phyloP scores from a whole-genome alignment of 2,797 vertebrate genomes.

The Xiphorhynchus erythropygius region DNA sequence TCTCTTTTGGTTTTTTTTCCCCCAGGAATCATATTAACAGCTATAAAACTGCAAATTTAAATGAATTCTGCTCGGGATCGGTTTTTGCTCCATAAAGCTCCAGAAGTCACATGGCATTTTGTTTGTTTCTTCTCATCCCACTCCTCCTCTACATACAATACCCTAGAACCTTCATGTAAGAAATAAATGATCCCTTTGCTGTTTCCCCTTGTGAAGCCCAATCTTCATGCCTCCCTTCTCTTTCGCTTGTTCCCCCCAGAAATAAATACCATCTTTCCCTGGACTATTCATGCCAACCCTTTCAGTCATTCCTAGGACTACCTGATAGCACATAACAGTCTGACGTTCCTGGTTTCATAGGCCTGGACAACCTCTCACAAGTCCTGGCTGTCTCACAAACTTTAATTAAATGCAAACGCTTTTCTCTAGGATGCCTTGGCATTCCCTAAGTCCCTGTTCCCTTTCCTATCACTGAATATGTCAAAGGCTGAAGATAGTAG shows the following conservation, averaged over 20 bases:
- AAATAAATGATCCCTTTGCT: not conserved
- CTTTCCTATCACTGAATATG: not conserved
- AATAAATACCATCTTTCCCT: not conserved
- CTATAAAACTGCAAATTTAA: slow-evolving; percentile 35
- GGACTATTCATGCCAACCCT: not conserved
- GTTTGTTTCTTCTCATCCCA: not conserved
- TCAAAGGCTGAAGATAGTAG: not conserved
- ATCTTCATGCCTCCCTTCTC: not conserved
- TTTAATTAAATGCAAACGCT: slow-evolving; percentile 19
- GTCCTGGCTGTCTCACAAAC: not conserved
- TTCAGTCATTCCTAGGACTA: not conserved
- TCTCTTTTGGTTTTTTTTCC: not conserved
- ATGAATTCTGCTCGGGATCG: not conserved
- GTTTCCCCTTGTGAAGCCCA: not conserved
- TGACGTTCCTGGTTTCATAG: not conserved
- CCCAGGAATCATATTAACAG: not conserved
- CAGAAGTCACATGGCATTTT: not conserved
- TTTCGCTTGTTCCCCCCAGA: not conserved
- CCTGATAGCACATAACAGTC: not conserved
- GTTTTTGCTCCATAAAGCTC: not conserved
- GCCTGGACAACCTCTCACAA: not conserved
- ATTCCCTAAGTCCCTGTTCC: not conserved
- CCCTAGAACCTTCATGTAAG: not conserved
- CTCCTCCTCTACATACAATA: not conserved
- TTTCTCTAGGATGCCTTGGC: not conserved